Evolutionary conservation across 2,113 vertebrate species (phyloP), one percentile per base, ranked within the genome.

Genomic region (Sapajus apella): DNA sequence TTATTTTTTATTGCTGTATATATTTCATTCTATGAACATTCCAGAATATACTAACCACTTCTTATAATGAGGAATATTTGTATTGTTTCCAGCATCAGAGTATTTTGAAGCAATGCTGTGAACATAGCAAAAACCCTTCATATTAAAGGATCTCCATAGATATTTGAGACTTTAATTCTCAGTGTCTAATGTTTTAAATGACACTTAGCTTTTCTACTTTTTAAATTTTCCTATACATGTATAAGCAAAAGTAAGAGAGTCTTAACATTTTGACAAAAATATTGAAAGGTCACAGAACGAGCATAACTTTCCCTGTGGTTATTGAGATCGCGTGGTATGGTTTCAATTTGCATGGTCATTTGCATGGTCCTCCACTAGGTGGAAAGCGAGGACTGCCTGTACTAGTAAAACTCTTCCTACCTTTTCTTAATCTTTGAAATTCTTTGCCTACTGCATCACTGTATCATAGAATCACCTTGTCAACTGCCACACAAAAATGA

Each of bases 191-290:
- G 21, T 92, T 87, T 95, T 32, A 56, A 66, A 92, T 75, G 45
- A 79, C 12, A 61, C 58, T 61, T 61, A 79, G 23, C 3, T 70
- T 79, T 77, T 79, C 10, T 56, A 40, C 27, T 87, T 90, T 93
- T 6, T 25, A 89, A 64, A 58, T 73, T 35, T n/a, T 64, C 11
- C 23, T 92, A n/a, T 72, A 64, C 30, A 10, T 68, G 25, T 61
- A 61, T 61, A 61, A 61, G 25, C 58, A 27, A 61, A 61, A 61
- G 58, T 61, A 61, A 6, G 58, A 87, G 30, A 75, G 7, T 56
- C 68, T 86, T 87, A 61, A 61, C 58, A 32, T 55, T 89, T 76
- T 81, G 61, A 76, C 76, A 96, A 91, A 90, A 70, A 66, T 77
- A n/a, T 40, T 64, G 56, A 50, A 88, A 83, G 43, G 40, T 73